Conservation (phyloP, 92 coral and sea anemone species). For the Porites cylindrica region DNA sequence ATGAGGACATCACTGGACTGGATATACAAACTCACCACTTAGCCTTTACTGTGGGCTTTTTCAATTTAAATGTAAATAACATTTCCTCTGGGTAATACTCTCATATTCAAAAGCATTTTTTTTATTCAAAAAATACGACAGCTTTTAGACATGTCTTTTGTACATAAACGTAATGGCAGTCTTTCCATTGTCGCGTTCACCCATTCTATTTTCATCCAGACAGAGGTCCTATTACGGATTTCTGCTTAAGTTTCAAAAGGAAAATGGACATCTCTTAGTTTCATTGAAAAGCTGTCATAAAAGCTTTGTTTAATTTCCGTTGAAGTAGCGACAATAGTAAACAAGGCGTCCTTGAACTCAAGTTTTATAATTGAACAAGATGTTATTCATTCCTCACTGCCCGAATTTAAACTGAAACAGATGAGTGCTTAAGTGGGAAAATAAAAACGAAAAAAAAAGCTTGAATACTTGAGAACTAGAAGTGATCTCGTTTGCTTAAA, state of each 20-base stretch:
- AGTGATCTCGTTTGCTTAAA: too few species aligned
- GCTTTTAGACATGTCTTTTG: slow-evolving; percentile 39
- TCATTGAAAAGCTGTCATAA: slow-evolving; percentile 34
- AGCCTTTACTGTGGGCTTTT: slow-evolving; percentile 16
- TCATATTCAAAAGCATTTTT: slow-evolving; percentile 4
- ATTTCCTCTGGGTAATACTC: slow-evolving; percentile 49
- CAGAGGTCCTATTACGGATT: background rate
- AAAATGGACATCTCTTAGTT: slow-evolving; percentile 25
- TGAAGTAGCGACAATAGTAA: slow-evolving; percentile 8
- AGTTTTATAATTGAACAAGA: slow-evolving; percentile 24
- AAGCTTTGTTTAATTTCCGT: slow-evolving; percentile 45
- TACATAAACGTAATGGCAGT: slow-evolving; percentile 9
- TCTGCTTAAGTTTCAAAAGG: slow-evolving; percentile 13
- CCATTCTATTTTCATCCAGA: slow-evolving; percentile 1
- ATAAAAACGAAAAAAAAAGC: background rate
- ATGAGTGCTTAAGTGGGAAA: too few species aligned
- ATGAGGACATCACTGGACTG: background rate
- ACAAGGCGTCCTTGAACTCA: slow-evolving; percentile 12
- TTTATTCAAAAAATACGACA: slow-evolving; percentile 34
- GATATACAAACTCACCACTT: background rate
- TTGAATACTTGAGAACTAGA: too few species aligned
- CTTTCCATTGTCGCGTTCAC: slow-evolving; percentile 1
- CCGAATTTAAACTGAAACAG: background rate
- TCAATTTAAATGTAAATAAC: slow-evolving; percentile 33
- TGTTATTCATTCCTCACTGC: background rate